Base-by-base conservation (phyloP, 1,140 invertebrate species). In the Pissodes strobi region DNA sequence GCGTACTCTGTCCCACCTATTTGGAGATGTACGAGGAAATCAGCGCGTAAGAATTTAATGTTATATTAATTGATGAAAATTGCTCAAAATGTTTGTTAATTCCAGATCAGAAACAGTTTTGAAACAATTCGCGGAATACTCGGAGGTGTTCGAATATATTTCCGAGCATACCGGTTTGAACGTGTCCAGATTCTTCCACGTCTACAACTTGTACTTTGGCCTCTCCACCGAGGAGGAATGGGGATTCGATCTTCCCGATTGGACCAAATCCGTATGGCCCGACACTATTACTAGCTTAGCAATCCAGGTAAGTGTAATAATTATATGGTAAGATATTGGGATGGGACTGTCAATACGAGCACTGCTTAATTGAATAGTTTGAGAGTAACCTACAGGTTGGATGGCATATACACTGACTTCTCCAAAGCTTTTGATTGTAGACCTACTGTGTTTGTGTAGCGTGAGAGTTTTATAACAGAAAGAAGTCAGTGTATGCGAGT, bases 201-300 rank as follows among this genome's bases (percentile, higher is more conserved):
- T 57, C 12, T 65, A 68, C 37, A 41, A 60, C 18, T 15, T 68
- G 4, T 66, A 60, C 13, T 68, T 68, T 23, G 62, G 63, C 1
- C 38, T 68, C 2, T 55, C 56, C 1, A 55, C 63, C 8, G 63
- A 68, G 43, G 55, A 57, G 43, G 78, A 80, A 63, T 85, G 82
- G 74, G 84, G 83, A 30, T 74, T 86, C 1, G 70, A 75, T 34
- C 63, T 87, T 30, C 86, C 86, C 0, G 70, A 81, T 8, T 88
- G 87, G 87, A 83, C 82, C 0, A 73, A 80, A 13, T 48, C 79
- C 6, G 85, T 84, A 64, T 88, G 82, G 63, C 85, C 85, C 2
- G 79, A 86, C 13, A 81, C 80, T 69, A 60, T 88, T 57, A 73
- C 78, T 49, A 75, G 80, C 8, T 48, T 87, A 1, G 81, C 84